Conservation (phyloP, 2,888 invertebrate genomes). For the Gryllus longicercus region DNA sequence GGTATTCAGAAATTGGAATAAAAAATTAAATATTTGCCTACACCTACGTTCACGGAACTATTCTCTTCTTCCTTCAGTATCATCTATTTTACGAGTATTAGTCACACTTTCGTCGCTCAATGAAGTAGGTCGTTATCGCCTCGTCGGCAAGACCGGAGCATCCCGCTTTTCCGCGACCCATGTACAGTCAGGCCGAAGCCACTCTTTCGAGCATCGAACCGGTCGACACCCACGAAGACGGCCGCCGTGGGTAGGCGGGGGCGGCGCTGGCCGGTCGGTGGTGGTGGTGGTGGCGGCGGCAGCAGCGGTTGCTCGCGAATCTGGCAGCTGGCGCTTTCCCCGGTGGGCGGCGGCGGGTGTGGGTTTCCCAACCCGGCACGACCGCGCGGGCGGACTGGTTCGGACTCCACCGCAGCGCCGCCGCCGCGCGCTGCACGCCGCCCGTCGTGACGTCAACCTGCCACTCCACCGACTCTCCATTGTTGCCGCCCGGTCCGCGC, state of each 20-base stretch:
- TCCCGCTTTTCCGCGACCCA: no score
- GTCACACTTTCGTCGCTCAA: no score
- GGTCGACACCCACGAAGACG: not conserved
- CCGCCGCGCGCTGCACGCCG: conserved; percentile 17
- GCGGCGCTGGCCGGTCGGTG: not conserved
- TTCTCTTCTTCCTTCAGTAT: no score
- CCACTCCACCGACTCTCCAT: not conserved
- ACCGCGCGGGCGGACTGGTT: conserved; percentile 7
- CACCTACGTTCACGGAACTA: no score
- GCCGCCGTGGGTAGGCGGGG: not conserved
- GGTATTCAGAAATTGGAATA: no score
- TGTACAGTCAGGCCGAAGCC: no score
- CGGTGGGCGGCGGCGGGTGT: not conserved
- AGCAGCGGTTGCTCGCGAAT: not conserved
- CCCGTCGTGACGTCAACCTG: not conserved
- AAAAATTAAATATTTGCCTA: no score
- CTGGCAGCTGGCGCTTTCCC: not conserved
- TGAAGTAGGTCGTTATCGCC: no score
- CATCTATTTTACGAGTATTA: no score
- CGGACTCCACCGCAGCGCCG: not conserved
- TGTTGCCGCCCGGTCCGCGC: no score
- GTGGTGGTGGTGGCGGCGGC: not conserved
- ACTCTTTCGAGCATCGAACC: no score
- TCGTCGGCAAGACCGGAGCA: no score
- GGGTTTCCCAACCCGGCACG: conserved; percentile 6